phyloP scores from a whole-genome alignment of 2,113 vertebrate genomes.

The Corythornis cristatus region DNA sequence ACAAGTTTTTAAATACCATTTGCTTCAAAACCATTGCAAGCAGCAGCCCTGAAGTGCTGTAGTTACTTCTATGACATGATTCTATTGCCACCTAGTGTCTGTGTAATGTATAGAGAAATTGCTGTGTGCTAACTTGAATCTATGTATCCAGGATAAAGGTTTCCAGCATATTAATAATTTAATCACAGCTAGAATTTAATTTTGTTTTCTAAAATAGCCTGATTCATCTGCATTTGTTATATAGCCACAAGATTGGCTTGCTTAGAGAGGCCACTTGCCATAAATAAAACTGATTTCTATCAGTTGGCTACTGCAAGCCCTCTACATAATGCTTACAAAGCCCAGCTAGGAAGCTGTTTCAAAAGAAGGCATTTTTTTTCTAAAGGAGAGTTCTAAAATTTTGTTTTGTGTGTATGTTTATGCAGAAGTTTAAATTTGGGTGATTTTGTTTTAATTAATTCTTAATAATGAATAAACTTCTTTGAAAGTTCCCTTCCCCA shows the following conservation, averaged over 20 bases:
- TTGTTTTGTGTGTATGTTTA: background rate
- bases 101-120: background rate
- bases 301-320: background rate
- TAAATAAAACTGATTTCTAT: background rate
- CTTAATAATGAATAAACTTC: background rate
- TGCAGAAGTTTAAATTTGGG: background rate
- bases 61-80: slow-evolving; percentile 5
- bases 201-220: background rate
- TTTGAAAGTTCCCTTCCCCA: background rate
- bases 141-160: background rate
- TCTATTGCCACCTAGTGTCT: slow-evolving; percentile 83
- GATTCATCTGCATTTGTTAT: background rate
- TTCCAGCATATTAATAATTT: background rate
- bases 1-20: background rate
- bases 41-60: background rate
- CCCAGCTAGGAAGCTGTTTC: background rate
- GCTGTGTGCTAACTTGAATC: background rate
- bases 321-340: background rate
- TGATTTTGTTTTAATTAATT: background rate
- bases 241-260: background rate
- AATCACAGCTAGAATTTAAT: background rate
- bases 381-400: background rate
- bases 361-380: background rate
- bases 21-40: background rate
- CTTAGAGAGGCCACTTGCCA: background rate